Base-by-base conservation (phyloP, 2,113 vertebrate species). In the Uria lomvia region DNA sequence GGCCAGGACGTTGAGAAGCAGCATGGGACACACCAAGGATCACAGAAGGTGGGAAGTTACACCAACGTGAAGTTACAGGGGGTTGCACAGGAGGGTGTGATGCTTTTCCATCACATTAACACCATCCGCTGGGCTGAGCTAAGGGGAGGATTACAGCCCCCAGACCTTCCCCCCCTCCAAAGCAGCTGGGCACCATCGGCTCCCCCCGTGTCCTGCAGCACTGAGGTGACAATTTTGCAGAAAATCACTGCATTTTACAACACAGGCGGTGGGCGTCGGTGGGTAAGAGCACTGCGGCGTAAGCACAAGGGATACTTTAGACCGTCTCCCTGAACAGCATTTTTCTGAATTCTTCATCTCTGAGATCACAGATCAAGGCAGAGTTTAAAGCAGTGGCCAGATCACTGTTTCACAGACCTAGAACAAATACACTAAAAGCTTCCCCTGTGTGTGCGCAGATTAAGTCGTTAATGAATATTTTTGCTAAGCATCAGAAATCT, bases 381-480 rank as follows among this genome's bases (percentile, higher is more conserved):
- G 95, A 58, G 82, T 60, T 94, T 67, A 66, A 73, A 86, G 88
- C 87, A 84, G 91, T 88, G 88, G 90, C 95, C 96, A 94, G 86
- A 95, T 83, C 86, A 18, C 96, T 93, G 70, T 84, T 93, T 94
- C 93, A 76, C 95, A 92, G 92, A 77, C 80, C 67, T 80, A 47
- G 71, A 95, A 91, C 95, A 97, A 96, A 97, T 53, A 84, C 95
- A 23, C 90, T 88, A 75, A 96, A 94, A 94, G 90, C 96, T 86
- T 95, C 94, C 90, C 94, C 86, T 78, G 81, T 86, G 86, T 91
- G 86, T 17, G 66, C 0, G 10, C 73, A 93, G 95, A 97, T 92
- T 96, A 96, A 96, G 94, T 95, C 77, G 36, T 92, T 96, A 96
- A 97, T 97, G 93, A 93, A 92, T 96, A 94, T 82, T 86, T 96